phyloP scores from a whole-genome alignment of 2,888 invertebrate species.

The Epirrita christyi region DNA sequence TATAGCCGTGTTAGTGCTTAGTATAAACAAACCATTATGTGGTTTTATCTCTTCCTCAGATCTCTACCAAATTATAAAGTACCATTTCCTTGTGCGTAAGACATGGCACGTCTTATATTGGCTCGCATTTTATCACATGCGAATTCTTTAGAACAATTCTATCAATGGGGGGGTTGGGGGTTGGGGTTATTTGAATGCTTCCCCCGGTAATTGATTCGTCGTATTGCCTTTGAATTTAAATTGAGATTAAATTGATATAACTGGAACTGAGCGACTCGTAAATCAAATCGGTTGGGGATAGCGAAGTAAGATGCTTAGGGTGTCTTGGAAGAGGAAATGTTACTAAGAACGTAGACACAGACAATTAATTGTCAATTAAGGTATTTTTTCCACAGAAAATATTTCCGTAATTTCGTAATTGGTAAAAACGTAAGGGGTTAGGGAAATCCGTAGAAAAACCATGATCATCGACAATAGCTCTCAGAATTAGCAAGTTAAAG shows the following conservation, averaged over 20 bases:
- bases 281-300: constrained; percentile 54
- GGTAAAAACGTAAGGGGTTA: too few relatives aligned
- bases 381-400: too few relatives aligned
- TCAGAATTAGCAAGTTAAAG: too few relatives aligned
- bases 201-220: constrained; percentile 46
- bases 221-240: constrained; percentile 34
- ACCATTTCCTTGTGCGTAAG: constrained; percentile 32
- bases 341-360: too few relatives aligned
- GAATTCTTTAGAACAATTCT: constrained; percentile 82
- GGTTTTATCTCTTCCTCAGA: not conserved
- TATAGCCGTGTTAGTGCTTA: too few relatives aligned
- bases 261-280: constrained; percentile 55
- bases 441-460: too few relatives aligned
- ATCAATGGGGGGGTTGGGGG: constrained; percentile 55
- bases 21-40: too few relatives aligned
- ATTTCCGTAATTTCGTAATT: too few relatives aligned
- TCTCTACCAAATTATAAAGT: not conserved
- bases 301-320: constrained; percentile 16
- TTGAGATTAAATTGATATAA: constrained; percentile 81
- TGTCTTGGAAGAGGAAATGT: constrained; percentile 15
- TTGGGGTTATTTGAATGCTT: constrained; percentile 65
- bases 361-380: too few relatives aligned
- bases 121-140: constrained; percentile 79
- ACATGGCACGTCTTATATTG: constrained; percentile 60
- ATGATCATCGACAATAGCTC: too few relatives aligned